These are phyloP conservation scores for Euzophera pinguis DNA, from an alignment of 2,888 invertebrate species.

Conservation along the genomic window DNA sequence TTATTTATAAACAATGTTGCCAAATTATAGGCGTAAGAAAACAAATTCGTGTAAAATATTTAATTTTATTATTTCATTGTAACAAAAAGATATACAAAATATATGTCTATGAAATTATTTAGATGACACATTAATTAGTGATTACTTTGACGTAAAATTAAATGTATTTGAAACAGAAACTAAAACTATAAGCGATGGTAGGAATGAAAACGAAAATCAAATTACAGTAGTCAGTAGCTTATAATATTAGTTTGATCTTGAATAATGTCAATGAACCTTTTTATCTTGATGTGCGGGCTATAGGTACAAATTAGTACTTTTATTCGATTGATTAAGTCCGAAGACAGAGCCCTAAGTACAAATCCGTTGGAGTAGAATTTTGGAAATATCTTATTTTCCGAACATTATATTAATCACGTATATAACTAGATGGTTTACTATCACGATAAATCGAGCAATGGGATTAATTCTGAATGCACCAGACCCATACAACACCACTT, in stretches of 20 bases:
- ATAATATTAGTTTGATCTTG: neutral
- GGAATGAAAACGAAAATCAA: constrained; percentile 1
- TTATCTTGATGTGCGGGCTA: neutral
- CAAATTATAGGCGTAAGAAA: constrained; percentile 20
- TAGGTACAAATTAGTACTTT: neutral
- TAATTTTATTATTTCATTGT: constrained; percentile 40
- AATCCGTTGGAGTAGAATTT: constrained; percentile 7
- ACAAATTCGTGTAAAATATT: constrained; percentile 34
- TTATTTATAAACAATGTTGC: neutral
- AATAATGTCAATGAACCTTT: neutral
- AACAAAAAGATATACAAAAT: constrained; percentile 42
- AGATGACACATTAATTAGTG: constrained; percentile 46
- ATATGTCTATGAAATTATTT: constrained; percentile 31
- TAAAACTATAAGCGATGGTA: neutral
- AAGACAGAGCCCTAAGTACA: constrained; percentile 6
- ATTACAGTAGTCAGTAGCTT: neutral
- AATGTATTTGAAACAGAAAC: constrained; percentile 48
- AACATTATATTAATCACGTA: too few species aligned
- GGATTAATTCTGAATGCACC: too few species aligned
- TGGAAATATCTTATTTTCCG: neutral
- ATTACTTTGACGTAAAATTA: constrained; percentile 27
- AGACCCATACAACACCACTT: too few species aligned
- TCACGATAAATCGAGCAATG: too few species aligned
- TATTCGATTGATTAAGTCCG: neutral
- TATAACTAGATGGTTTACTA: too few species aligned